A percentile compares a stretch with the other conserved stretches of the same genome.
These are phyloP conservation scores for Caenorhabditis remanei DNA, from an alignment of 1,140 invertebrate species.

Conservation along the genomic window DNA sequence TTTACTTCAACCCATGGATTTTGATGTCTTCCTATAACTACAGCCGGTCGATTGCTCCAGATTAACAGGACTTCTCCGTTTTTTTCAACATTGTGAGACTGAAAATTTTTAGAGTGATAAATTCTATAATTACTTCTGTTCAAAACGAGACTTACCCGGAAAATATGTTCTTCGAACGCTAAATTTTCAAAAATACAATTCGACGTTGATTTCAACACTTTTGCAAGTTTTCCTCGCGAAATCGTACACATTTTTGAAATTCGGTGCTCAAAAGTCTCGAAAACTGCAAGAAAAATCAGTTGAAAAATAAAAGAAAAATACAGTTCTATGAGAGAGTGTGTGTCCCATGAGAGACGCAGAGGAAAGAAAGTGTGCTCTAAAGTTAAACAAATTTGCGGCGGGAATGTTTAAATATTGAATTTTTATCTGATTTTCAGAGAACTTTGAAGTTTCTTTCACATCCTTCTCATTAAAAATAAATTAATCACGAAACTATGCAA, in stretches of 20 bases:
- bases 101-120: slow-evolving; percentile 46
- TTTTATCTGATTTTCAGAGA: no score
- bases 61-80: slow-evolving; percentile 69
- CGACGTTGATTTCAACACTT: slow-evolving; percentile 57
- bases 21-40: slow-evolving; percentile 95
- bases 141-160: neutral
- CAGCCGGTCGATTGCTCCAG: slow-evolving; percentile 87
- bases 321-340: neutral
- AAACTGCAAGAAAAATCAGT: no score
- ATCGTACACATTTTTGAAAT: neutral
- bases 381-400: no score
- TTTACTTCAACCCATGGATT: slow-evolving; percentile 95
- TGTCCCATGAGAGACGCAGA: no score
- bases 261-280: no score
- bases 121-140: no score
- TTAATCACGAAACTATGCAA: no score
- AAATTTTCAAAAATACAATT: slow-evolving; percentile 74
- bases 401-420: no score
- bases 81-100: slow-evolving; percentile 69
- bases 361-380: no score
- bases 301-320: no score
- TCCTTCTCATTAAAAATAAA: no score
- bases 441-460: no score
- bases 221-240: neutral
- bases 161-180: slow-evolving; percentile 72